Percentiles rank a stretch among this genome's conserved stretches.
These are phyloP conservation scores for Abrostola tripartita DNA, from an alignment of 2,888 invertebrate species.

Conservation along the genomic window DNA sequence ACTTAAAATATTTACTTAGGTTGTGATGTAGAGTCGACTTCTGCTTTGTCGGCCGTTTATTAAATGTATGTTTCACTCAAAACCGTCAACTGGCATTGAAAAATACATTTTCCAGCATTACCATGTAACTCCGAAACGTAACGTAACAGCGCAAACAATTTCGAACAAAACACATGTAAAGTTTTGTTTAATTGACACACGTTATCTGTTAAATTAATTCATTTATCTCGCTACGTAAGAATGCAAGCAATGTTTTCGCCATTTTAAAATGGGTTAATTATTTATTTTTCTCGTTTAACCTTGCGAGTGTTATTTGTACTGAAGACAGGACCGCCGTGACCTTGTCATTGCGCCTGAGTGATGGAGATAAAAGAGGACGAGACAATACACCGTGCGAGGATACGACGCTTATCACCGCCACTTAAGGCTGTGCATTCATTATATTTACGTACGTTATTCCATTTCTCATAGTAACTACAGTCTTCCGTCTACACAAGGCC, in stretches of 20 bases:
- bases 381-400: constrained; percentile 61
- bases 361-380: constrained; percentile 68
- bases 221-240: constrained; percentile 1
- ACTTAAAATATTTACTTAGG: too few relatives aligned
- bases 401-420: constrained; percentile 60
- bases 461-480: constrained; percentile 26
- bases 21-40: too few relatives aligned
- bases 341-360: constrained; percentile 70
- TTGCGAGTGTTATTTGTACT: constrained; percentile 51
- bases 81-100: neutral
- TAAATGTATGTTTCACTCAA: neutral
- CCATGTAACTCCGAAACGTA: neutral
- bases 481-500: constrained; percentile 10
- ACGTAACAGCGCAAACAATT: neutral
- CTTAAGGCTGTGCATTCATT: constrained; percentile 42
- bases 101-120: neutral
- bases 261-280: constrained; percentile 36
- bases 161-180: neutral
- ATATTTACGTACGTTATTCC: constrained; percentile 27
- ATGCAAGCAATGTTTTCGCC: constrained; percentile 9
- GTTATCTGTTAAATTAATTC: neutral
- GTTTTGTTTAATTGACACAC: neutral
- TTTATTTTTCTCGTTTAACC: constrained; percentile 52
- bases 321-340: constrained; percentile 62
- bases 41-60: neutral